Evolutionary conservation across 30 jellyfish, hydroid and myxozoan genomes (phyloP), one percentile per base, ranked within the genome.

Genomic region (Turritopsis rubra): DNA sequence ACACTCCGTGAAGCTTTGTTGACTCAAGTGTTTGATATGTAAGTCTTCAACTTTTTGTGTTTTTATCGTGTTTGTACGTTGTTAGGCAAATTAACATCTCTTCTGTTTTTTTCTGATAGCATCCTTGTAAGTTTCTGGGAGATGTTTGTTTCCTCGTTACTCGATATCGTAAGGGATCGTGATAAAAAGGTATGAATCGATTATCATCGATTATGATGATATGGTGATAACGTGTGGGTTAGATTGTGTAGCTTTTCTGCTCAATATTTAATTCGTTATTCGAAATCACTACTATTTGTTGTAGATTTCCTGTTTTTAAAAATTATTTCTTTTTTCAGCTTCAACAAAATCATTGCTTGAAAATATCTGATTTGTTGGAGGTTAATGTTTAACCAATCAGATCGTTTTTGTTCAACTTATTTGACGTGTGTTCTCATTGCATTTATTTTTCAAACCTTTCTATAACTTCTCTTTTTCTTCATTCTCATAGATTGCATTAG

Each of bases 11-110:
- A 73, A 7, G 80, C 96, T 21, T 54, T 87, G 31, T 80, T 91
- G 70, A 22, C 81, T 7, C 75, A 91, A 16, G 98, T 91, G 29
- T 91, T 91, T 82, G 75, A 91, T 71, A 87, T 91, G 98, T 91
- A 80, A 52, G 83, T 41, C 60, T 41, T 41, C 60, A 41, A 41
- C 13, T 41, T 41, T 5, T 41, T 13, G 60, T 41, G 60, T 41
- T 41, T 41, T 41, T 13, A 13, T 41, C 13, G 60, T 41, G 60
- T 41, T 41, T 41, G 5, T 13, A n/a, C n/a, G n/a, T n/a, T n/a
- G n/a, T n/a, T n/a, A n/a, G n/a, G n/a, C n/a, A n/a, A n/a, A n/a
- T n/a, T n/a, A n/a, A n/a, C n/a, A n/a, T n/a, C n/a, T n/a, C n/a
- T n/a, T n/a, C n/a, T n/a, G n/a, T n/a, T n/a, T n/a, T n/a, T n/a